phyloP scores from a whole-genome alignment of 2,113 vertebrate species.

The Siphamia tubifer region DNA sequence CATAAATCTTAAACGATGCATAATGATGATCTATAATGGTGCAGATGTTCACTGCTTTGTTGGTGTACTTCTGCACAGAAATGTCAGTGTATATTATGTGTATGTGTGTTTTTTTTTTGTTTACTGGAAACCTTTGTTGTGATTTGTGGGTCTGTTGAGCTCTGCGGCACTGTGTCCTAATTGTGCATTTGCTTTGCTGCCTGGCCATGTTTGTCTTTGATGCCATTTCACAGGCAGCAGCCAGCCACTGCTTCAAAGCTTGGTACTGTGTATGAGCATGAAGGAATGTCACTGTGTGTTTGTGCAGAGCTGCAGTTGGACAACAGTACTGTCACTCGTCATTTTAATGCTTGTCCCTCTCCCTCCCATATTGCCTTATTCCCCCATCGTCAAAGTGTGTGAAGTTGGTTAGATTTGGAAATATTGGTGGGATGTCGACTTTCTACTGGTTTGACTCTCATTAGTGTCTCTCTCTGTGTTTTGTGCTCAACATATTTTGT shows the following conservation, averaged over 20 bases:
- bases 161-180: constrained; percentile 69
- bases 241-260: constrained; percentile 75
- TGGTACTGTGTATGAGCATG: constrained; percentile 66
- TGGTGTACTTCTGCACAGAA: constrained; percentile 26
- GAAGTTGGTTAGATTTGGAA: constrained; percentile 62
- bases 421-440: constrained; percentile 61
- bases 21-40: constrained; percentile 42
- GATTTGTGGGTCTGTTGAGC: constrained; percentile 59
- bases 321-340: constrained; percentile 72
- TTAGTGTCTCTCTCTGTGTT: constrained; percentile 55
- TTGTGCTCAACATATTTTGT: constrained; percentile 46
- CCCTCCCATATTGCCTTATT: constrained; percentile 14
- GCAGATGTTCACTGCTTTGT: constrained; percentile 33
- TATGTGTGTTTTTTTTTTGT: constrained; percentile 32
- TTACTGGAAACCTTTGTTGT: constrained; percentile 65
- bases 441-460: constrained; percentile 63
- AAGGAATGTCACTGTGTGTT: constrained; percentile 72
- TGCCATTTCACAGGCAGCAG: constrained; percentile 76
- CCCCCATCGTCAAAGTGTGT: constrained; percentile 37
- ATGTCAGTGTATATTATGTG: neutral
- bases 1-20: constrained; percentile 45
- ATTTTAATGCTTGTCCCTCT: constrained; percentile 73
- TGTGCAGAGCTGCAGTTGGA: constrained; percentile 69
- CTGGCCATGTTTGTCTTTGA: constrained; percentile 77
- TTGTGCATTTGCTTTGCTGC: constrained; percentile 75